These are phyloP conservation scores for Ia io DNA, from an alignment of 2,113 vertebrate species.

Conservation along the genomic window DNA sequence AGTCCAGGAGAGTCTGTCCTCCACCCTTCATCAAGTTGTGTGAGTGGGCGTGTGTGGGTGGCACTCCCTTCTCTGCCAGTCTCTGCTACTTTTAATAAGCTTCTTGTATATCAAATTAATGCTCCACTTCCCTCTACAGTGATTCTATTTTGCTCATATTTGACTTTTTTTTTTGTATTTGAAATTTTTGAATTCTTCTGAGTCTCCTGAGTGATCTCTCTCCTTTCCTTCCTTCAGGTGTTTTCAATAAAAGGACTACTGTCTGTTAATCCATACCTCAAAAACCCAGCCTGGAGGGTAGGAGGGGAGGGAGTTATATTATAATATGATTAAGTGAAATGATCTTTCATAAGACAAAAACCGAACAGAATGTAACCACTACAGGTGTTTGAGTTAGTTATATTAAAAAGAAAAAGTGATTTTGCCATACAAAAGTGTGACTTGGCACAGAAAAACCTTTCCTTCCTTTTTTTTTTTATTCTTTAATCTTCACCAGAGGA, in stretches of 20 bases:
- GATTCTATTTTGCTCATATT: background rate
- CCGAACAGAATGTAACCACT: background rate
- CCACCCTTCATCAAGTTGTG: background rate
- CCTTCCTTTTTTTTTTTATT: too few species aligned
- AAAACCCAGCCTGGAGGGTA: background rate
- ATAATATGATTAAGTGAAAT: background rate
- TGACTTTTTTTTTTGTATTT: background rate
- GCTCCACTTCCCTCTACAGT: background rate
- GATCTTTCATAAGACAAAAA: background rate
- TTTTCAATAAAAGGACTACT: slow-evolving; percentile 13
- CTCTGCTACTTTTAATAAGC: background rate
- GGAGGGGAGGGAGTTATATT: background rate
- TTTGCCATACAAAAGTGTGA: background rate
- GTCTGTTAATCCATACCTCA: background rate
- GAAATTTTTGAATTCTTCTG: slow-evolving; percentile 32
- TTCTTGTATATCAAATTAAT: background rate
- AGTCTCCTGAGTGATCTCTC: background rate
- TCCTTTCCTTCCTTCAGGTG: background rate
- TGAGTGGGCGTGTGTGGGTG: background rate
- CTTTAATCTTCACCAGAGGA: too few species aligned
- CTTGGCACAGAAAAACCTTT: background rate
- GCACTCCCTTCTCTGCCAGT: background rate
- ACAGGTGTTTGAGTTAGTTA: background rate
- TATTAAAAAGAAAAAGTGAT: background rate
- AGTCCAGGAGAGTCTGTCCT: background rate